These are phyloP conservation scores for Bursaphelenchus okinawaensis DNA, from an alignment of 2,888 invertebrate genomes.

Conservation along the genomic window DNA sequence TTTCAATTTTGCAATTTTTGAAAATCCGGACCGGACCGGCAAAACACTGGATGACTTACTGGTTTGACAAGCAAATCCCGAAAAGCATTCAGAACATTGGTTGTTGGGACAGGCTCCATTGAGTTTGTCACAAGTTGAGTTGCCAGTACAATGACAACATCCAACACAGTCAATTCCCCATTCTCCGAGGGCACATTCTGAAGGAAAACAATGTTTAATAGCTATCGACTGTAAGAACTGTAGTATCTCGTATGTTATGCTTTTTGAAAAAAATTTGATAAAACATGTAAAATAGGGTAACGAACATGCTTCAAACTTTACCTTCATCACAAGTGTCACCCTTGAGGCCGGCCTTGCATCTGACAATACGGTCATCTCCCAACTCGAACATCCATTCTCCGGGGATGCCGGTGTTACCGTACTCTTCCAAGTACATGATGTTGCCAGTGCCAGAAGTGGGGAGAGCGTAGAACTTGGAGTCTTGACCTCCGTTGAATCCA, in stretches of 20 bases:
- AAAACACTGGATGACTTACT: conserved; percentile 38
- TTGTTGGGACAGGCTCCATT: conserved; percentile 48
- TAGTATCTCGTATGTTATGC: too few relatives aligned
- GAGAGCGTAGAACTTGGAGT: conserved; percentile 40
- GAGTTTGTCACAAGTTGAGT: conserved; percentile 42
- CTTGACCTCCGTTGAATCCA: conserved; percentile 55
- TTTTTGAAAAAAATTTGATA: too few relatives aligned
- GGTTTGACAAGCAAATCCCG: conserved; percentile 43
- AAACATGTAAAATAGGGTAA: background rate
- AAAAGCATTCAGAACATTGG: conserved; percentile 50
- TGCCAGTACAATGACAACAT: conserved; percentile 56
- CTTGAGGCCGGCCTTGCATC: conserved; percentile 57
- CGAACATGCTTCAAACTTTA: conserved; percentile 18
- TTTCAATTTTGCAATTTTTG: too few relatives aligned
- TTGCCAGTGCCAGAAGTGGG: conserved; percentile 55
- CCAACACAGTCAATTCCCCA: conserved; percentile 56
- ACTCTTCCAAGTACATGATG: conserved; percentile 56
- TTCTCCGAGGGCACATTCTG: conserved; percentile 50
- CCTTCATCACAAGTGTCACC: conserved; percentile 57
- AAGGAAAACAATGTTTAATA: conserved; percentile 10
- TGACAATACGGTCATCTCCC: conserved; percentile 37
- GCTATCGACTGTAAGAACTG: background rate
- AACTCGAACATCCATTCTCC: conserved; percentile 58
- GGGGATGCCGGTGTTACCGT: conserved; percentile 56
- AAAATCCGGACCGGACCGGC: too few relatives aligned